Conservation (phyloP, 64 coral and sea anemone species). For the Cladopsammia gracilis region DNA sequence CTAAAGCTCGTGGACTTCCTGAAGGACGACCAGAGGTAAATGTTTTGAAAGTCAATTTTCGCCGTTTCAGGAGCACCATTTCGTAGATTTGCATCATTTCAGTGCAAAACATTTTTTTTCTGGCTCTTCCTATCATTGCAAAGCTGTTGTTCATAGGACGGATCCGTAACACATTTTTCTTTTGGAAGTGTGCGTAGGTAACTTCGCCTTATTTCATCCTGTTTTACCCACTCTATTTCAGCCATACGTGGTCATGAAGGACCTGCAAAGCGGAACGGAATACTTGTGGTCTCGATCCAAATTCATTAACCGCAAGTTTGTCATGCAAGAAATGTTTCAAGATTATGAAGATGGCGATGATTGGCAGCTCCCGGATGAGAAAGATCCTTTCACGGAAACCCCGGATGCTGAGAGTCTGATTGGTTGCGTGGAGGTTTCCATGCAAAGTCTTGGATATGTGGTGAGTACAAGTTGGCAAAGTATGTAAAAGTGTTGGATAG, state of each 20-base stretch:
- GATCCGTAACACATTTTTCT: not conserved
- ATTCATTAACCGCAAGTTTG: conserved; percentile 93
- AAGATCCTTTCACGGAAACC: conserved; percentile 91
- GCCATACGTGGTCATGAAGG: conserved; percentile 92
- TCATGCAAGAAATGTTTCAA: conserved; percentile 98
- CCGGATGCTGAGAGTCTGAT: conserved; percentile 83
- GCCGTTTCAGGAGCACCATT: too few relatives aligned
- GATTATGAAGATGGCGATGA: conserved; percentile 94
- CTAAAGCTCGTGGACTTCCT: conserved; percentile 84
- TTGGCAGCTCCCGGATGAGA: conserved; percentile 86
- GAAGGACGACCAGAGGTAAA: conserved; percentile 89
- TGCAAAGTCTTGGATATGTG: conserved; percentile 93
- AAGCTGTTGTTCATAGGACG: too few relatives aligned
- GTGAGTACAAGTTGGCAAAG: not conserved
- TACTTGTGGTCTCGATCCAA: conserved; percentile 92
- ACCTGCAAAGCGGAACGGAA: conserved; percentile 85
- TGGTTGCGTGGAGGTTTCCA: conserved; percentile 93
- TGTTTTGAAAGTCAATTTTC: not conserved
- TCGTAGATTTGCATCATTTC: too few relatives aligned
- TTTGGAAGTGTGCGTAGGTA: not conserved
- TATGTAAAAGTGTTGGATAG: too few relatives aligned
- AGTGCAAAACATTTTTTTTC: too few relatives aligned
- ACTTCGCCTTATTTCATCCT: not conserved
- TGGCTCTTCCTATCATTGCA: too few relatives aligned
- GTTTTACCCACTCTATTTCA: not conserved